Percentiles rank a stretch among this genome's conserved stretches.
These are phyloP conservation scores for Australoheros facetus DNA, from an alignment of 2,797 vertebrate species.

Conservation along the genomic window DNA sequence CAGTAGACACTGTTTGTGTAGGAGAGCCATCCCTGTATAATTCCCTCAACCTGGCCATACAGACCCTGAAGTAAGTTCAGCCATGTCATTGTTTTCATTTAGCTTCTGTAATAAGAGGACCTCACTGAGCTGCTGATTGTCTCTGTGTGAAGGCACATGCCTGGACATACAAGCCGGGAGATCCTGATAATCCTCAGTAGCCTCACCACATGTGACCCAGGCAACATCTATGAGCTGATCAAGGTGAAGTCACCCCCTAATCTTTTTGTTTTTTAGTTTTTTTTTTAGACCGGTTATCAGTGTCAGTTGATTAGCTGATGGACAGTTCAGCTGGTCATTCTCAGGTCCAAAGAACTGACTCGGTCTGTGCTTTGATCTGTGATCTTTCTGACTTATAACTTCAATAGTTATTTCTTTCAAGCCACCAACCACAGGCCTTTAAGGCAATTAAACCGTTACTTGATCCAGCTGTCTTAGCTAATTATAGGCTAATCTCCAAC, in stretches of 20 bases:
- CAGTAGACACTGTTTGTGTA: constrained; percentile 85
- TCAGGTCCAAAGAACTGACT: not conserved
- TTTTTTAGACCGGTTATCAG: too few relatives aligned
- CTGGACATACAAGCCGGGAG: constrained; percentile 95
- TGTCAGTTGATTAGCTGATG: not conserved
- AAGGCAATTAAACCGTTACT: too few relatives aligned
- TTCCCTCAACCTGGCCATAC: constrained; percentile 89
- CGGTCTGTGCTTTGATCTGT: too few relatives aligned
- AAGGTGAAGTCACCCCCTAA: constrained; percentile 80
- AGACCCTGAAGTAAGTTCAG: constrained; percentile 90
- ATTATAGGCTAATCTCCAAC: too few relatives aligned
- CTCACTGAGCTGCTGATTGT: constrained; percentile 4
- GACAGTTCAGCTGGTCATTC: not conserved
- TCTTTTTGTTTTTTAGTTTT: not conserved
- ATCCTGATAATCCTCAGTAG: constrained; percentile 95
- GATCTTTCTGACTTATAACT: too few relatives aligned
- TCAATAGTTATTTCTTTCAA: too few relatives aligned
- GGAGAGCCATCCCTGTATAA: constrained; percentile 98
- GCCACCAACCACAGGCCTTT: too few relatives aligned
- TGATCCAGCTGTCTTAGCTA: too few relatives aligned
- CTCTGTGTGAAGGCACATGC: constrained; percentile 89
- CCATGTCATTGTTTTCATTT: not conserved
- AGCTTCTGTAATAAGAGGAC: not conserved
- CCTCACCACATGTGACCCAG: constrained; percentile 95
- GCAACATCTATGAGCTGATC: constrained; percentile 94